Evolutionary conservation across 2,888 invertebrate species (phyloP), one percentile per base, ranked within the genome.

Genomic region (Diogma glabrata): DNA sequence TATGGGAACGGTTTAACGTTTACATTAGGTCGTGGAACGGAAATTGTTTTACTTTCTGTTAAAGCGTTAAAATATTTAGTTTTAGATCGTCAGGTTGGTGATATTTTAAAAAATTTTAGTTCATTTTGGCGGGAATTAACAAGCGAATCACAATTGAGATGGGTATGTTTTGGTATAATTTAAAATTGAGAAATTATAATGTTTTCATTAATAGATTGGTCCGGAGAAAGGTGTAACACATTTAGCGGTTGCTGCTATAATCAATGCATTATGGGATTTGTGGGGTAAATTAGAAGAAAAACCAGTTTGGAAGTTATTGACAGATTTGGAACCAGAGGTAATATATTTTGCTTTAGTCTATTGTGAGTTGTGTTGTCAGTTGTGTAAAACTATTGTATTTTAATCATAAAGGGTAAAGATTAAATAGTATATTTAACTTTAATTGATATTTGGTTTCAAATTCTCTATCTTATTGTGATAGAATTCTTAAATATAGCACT

Each of bases 191-290:
- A 36, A 14, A 14, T 36, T 36, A 8, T 14, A 28, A 43, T 30
- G 45, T 49, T 43, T 38, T 7, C 20, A 48, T 46, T 58, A 58
- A 51, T 63, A 87, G 90, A 77, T 92, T 49, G 92, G 92, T 1
- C 92, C 92, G 10, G 91, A 92, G 66, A 92, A 92, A 69, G 92
- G 93, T 9, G 92, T 87, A 0, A 81, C 81, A 10, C 92, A 93
- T 70, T 72, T 94, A 58, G 93, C 92, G 0, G 82, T 82, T 3
- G 91, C 89, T 1, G 92, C 90, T 8, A 79, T 93, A 50, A 70
- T 91, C n/a, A 94, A 93, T 67, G 85, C 90, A 1, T 66, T 93
- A 3, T 94, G 93, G 93, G 94, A 94, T 67, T 70, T 93, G 50
- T 92, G 92, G 92, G 91, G 84, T 0, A 80, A 86, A 60, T 70